Base-by-base conservation (phyloP, 2,888 invertebrate species). In the Catocala sponsa region DNA sequence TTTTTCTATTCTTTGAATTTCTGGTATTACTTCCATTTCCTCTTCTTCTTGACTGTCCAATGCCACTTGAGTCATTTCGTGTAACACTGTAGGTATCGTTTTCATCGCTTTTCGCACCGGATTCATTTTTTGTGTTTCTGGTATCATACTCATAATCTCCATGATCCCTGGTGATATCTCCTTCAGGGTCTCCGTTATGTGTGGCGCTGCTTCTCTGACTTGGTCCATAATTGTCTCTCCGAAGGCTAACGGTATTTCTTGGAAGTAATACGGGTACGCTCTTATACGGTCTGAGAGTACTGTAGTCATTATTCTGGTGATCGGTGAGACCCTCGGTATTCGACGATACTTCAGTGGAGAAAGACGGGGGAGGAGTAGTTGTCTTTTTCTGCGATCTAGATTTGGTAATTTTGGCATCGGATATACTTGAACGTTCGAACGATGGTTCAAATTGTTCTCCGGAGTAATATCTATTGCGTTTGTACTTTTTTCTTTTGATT, bases 101-200 rank as follows among this genome's bases (percentile, higher is more conserved):
- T 82, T 90, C 85, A 94, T 91, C 51, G 89, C 86, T 61, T 85
- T 85, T 69, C 90, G 89, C 55, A 92, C 80, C n/a, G 92, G 88
- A 59, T 64, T 81, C 68, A 80, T 82, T 68, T 80, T 85, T 63
- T 91, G 83, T 59, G 85, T 67, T 59, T 89, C 85, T 41, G 94
- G 94, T 54, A 94, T 80, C 58, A 91, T 85, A 68, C 92, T 93
- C 78, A 92, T 88, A 76, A 94, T 87, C 72, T 94, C 94, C 81
- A 90, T 88, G 55, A 94, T 90, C 44, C 94, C 92, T 25, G 94
- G 94, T 44, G 94, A 91, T 77, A 94, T 91, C 60, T 94, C 94
- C 66, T 85, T 91, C 76, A 94, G 70, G 0, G 94, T 90, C 80
- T 86, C 91, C 41, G 94, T 92, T 65, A 94, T 85, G 71, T 92